A percentile compares a stretch with the other conserved stretches of the same genome.
Conservation (phyloP, 1,140 invertebrate genomes). For the Heterodera schachtii region DNA sequence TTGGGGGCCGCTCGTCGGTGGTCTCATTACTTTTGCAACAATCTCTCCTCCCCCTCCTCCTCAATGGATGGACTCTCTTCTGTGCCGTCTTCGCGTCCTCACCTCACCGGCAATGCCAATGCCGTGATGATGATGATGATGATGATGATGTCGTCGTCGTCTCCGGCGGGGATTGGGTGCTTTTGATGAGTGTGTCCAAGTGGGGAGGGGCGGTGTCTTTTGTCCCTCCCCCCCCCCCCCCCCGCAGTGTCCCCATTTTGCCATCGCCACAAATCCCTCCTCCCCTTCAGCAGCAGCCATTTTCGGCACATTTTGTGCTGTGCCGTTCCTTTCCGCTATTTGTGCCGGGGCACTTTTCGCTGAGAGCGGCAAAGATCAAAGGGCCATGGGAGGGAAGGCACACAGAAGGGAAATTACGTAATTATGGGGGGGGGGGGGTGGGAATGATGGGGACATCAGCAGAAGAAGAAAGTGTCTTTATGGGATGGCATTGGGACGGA, state of each 20-base stretch:
- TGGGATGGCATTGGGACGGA: neutral
- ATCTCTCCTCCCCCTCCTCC: neutral
- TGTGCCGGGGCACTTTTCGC: neutral
- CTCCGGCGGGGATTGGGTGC: neutral
- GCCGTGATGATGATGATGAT: neutral
- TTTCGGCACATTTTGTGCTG: constrained; percentile 10
- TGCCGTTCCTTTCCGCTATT: neutral
- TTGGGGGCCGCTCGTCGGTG: no score
- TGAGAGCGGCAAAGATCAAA: constrained; percentile 3
- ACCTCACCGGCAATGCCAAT: neutral
- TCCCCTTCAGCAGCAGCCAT: neutral
- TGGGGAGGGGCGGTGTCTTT: neutral
- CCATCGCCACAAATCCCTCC: neutral
- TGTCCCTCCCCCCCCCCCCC: neutral
- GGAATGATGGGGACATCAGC: neutral
- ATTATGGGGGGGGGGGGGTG: neutral
- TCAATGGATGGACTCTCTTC: neutral
- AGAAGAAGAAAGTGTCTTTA: constrained; percentile 10
- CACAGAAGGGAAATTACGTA: neutral
- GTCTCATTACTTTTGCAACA: neutral
- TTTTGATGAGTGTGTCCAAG: constrained; percentile 10
- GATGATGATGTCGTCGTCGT: neutral
- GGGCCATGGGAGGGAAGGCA: neutral
- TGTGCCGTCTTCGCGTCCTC: neutral
- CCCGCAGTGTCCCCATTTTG: neutral